These are phyloP conservation scores for Columba janthina DNA, from an alignment of 2,113 vertebrate species.

Conservation along the genomic window DNA sequence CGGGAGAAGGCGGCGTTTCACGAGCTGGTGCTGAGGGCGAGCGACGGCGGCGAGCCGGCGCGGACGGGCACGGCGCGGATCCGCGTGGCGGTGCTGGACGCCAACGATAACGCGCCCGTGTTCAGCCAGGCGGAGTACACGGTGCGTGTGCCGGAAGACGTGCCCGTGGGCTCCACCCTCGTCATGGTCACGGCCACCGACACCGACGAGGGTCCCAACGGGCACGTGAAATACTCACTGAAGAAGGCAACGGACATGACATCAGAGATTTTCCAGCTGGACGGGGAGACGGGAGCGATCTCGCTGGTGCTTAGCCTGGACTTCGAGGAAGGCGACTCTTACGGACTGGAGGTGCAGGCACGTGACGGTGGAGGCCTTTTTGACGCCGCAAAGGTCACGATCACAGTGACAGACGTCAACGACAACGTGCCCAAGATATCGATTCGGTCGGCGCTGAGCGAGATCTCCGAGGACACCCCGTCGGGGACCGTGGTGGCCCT, in stretches of 20 bases:
- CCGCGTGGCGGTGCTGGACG: conserved; percentile 17
- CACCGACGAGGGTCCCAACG: background rate
- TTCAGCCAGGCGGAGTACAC: background rate
- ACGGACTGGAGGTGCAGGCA: background rate
- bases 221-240: accelerated
- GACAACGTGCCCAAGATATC: conserved; percentile 61
- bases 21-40: conserved; percentile 75
- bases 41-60: background rate
- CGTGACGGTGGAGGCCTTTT: accelerated
- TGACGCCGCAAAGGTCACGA: accelerated
- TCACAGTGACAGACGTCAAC: conserved; percentile 65
- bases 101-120: background rate
- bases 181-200: too few species aligned
- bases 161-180: background rate
- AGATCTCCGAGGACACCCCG: too few species aligned
- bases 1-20: conserved; percentile 72
- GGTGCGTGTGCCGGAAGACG: background rate
- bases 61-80: background rate
- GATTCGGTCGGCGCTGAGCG: too few species aligned
- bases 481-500: too few species aligned
- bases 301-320: too few species aligned
- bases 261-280: accelerated
- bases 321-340: too few species aligned
- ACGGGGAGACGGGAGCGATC: accelerated
- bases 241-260: background rate